These are phyloP conservation scores for Hypena proboscidalis DNA, from an alignment of 2,888 invertebrate genomes.

Conservation along the genomic window DNA sequence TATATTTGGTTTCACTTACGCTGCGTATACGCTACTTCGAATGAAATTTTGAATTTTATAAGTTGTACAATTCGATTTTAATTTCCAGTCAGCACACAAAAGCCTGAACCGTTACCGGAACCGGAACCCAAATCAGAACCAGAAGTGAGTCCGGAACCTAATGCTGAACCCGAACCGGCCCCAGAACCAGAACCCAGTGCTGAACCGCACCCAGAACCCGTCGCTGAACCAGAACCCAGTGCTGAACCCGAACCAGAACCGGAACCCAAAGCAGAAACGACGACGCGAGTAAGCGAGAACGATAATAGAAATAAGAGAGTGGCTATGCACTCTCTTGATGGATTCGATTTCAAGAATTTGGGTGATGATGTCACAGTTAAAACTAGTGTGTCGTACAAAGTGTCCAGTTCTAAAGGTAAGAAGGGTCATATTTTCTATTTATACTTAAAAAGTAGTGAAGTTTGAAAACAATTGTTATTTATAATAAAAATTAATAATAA, in stretches of 20 bases:
- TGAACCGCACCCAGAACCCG: constrained; percentile 51
- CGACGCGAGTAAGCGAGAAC: constrained; percentile 50
- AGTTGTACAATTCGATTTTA: neutral
- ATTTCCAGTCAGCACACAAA: constrained; percentile 56
- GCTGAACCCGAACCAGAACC: constrained; percentile 51
- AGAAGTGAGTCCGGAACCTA: constrained; percentile 43
- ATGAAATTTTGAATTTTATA: neutral
- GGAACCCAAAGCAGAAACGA: constrained; percentile 71
- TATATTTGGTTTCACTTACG: neutral
- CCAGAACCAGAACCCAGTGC: constrained; percentile 5
- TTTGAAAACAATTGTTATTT: too few relatives aligned
- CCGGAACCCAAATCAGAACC: constrained; percentile 44
- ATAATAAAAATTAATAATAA: neutral
- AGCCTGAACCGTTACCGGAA: constrained; percentile 46
- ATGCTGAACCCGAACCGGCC: constrained; percentile 15
- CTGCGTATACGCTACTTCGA: too few relatives aligned
- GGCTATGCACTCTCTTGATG: constrained; percentile 78
- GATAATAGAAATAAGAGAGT: constrained; percentile 84
- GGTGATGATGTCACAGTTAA: constrained; percentile 89
- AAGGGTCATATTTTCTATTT: neutral
- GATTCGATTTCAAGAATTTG: constrained; percentile 75
- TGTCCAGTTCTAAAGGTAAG: constrained; percentile 86
- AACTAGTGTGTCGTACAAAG: constrained; percentile 92
- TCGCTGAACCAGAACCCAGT: constrained; percentile 52
- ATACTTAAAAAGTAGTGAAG: too few relatives aligned